Percentiles rank a stretch among this genome's conserved stretches.
phyloP scores from a whole-genome alignment of 2,113 vertebrate species.

The Bujurquina vittata region DNA sequence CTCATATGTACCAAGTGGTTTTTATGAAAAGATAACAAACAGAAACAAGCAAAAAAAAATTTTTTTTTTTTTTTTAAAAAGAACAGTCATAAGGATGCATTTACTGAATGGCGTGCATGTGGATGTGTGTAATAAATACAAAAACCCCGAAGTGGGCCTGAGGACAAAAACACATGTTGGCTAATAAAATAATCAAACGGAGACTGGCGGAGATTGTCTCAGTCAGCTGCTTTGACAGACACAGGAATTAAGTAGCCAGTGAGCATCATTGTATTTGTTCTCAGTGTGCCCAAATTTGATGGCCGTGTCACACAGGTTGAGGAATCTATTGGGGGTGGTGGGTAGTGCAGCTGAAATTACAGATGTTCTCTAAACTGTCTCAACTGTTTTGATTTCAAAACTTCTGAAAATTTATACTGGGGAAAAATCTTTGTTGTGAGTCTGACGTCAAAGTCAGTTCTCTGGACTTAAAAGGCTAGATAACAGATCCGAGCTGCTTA shows the following conservation, averaged over 20 bases:
- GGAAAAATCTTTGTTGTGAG: not conserved
- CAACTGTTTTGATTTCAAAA: not conserved
- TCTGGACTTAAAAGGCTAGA: slow-evolving; percentile 13
- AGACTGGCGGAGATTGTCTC: not conserved
- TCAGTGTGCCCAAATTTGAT: not conserved
- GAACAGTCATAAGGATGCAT: not conserved
- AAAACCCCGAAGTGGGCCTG: not conserved
- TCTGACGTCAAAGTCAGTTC: not conserved
- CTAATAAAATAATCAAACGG: not conserved
- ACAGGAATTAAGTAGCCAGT: not conserved
- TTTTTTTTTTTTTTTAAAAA: too few relatives aligned
- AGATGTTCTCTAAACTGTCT: not conserved
- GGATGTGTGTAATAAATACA: not conserved
- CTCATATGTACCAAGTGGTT: slow-evolving; percentile 1
- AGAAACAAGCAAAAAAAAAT: not conserved
- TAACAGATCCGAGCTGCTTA: slow-evolving; percentile 10
- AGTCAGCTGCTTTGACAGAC: not conserved
- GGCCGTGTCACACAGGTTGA: not conserved
- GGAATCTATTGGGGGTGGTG: not conserved
- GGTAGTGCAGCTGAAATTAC: not conserved
- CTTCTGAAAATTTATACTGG: not conserved
- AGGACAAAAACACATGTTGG: not conserved
- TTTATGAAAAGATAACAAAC: not conserved
- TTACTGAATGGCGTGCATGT: not conserved
- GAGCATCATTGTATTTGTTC: not conserved